Conservation (phyloP, 2,113 vertebrate genomes). For the Gambusia affinis region DNA sequence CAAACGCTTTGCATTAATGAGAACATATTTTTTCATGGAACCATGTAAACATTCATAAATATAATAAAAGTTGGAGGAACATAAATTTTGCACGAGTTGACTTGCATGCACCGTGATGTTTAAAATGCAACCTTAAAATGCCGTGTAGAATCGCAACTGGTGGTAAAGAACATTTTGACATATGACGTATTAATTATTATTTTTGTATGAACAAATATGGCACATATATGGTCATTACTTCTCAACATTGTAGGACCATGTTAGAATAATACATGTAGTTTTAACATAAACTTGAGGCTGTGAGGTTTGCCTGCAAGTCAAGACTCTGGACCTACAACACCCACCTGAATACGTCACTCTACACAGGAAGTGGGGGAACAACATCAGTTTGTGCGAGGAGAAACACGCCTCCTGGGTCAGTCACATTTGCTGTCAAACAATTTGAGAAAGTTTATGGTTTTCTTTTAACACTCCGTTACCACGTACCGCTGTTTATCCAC, state of each 20-base stretch:
- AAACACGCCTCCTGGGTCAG: constrained; percentile 23
- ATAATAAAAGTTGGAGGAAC: no score
- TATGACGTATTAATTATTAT: neutral
- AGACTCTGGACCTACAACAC: rapidly evolving
- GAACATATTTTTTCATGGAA: no score
- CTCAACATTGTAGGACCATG: neutral
- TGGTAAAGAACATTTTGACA: neutral
- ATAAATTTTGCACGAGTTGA: no score
- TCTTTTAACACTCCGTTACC: neutral
- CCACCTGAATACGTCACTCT: rapidly evolving
- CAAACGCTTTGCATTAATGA: no score
- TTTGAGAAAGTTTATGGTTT: rapidly evolving
- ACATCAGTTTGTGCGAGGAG: neutral
- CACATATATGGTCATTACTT: neutral
- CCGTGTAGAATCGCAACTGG: neutral
- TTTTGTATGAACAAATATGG: neutral
- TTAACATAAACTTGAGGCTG: neutral
- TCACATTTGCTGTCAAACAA: neutral
- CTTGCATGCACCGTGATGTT: no score
- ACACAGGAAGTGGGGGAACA: constrained; percentile 45
- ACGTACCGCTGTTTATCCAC: neutral
- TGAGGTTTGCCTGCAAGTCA: constrained; percentile 21
- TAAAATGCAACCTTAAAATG: no score
- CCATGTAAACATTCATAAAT: no score
- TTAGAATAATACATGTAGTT: neutral